phyloP scores from a whole-genome alignment of 2,888 invertebrate species.

The Alcis repandata region DNA sequence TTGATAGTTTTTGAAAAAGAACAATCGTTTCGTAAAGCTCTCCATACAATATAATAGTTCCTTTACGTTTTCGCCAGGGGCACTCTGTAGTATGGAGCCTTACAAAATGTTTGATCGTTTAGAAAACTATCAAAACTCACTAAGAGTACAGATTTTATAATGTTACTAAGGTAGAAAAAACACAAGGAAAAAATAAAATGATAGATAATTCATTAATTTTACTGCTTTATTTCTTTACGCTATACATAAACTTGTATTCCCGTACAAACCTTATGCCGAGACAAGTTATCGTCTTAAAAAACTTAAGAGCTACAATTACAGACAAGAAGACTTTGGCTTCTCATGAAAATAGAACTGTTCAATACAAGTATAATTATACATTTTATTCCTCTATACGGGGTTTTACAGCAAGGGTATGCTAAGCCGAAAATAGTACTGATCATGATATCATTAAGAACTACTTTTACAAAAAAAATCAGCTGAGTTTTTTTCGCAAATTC shows the following conservation, averaged over 20 bases:
- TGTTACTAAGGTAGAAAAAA: not conserved
- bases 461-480: no score
- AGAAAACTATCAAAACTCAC: no score
- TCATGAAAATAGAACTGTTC: constrained; percentile 65
- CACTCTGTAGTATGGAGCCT: no score
- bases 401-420: no score
- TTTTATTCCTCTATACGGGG: not conserved
- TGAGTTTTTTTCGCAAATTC: no score
- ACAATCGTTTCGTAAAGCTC: no score
- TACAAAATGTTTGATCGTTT: no score
- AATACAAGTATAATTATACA: constrained; percentile 55
- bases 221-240: constrained; percentile 67
- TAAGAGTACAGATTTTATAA: not conserved
- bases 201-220: constrained; percentile 56
- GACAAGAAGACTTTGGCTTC: constrained; percentile 84
- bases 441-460: not conserved
- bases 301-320: constrained; percentile 63
- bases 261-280: constrained; percentile 58
- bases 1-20: no score
- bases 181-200: not conserved
- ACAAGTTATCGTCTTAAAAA: constrained; percentile 64
- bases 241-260: constrained; percentile 62
- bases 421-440: no score
- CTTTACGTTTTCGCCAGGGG: no score
- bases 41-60: no score